Evolutionary conservation across 2,797 vertebrate genomes (phyloP).

Genomic region (Anolis apletophallus): DNA sequence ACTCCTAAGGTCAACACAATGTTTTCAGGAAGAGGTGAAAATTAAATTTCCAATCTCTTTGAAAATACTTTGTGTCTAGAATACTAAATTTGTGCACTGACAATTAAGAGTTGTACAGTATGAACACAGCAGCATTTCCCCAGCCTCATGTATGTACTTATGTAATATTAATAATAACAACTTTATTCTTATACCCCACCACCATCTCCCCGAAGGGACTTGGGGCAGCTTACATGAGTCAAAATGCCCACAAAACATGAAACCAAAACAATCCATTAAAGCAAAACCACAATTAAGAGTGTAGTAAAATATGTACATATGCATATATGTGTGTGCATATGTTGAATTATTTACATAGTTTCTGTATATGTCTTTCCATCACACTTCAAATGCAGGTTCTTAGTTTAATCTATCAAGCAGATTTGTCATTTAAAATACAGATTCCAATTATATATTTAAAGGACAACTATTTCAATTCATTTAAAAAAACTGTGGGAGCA

Average conservation of each 20-base stretch:
- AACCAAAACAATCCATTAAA: too few relatives aligned
- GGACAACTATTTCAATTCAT: neutral
- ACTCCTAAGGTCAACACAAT: neutral
- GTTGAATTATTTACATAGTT: neutral
- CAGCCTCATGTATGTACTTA: too few relatives aligned
- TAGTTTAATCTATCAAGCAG: neutral
- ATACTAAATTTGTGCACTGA: constrained; percentile 20
- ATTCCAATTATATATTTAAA: neutral
- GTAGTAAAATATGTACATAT: too few relatives aligned
- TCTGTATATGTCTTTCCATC: neutral
- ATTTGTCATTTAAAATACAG: neutral
- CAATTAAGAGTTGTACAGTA: constrained; percentile 33
- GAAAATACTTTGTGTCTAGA: neutral
- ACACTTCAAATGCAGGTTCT: neutral
- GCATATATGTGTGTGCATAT: too few relatives aligned
- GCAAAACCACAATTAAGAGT: too few relatives aligned
- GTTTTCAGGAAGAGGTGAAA: constrained; percentile 23
- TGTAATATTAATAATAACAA: too few relatives aligned
- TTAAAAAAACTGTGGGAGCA: neutral
- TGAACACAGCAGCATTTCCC: neutral
- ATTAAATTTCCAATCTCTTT: constrained; percentile 5
- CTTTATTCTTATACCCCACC: too few relatives aligned
- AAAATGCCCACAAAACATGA: too few relatives aligned
- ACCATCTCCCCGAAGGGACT: too few relatives aligned
- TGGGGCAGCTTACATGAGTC: too few relatives aligned